A percentile compares a stretch with the other conserved stretches of the same genome.
phyloP scores from a whole-genome alignment of 2,113 vertebrate species.

The Nannobrachium achirus region DNA sequence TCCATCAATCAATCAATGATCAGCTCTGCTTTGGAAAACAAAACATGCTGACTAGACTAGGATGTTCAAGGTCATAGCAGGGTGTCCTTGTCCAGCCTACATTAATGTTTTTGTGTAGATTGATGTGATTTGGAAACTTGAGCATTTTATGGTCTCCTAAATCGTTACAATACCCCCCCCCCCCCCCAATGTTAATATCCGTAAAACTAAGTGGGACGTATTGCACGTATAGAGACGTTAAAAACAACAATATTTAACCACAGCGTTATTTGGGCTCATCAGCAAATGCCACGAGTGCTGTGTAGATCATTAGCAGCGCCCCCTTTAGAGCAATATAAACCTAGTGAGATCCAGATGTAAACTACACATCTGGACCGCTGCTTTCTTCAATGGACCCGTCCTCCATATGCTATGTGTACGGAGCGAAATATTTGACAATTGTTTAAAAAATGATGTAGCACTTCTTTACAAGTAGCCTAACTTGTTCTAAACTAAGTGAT shows the following conservation, averaged over 20 bases:
- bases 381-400: conserved; percentile 44
- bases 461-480: no score
- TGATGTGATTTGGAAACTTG: no score
- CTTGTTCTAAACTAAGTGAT: background rate
- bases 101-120: no score
- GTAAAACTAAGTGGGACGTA: background rate
- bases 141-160: no score
- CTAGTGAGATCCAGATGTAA: conserved; percentile 67
- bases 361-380: conserved; percentile 73
- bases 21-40: no score
- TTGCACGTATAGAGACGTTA: background rate
- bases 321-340: conserved; percentile 40
- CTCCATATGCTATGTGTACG: conserved; percentile 16
- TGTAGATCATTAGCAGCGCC: conserved; percentile 43
- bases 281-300: conserved; percentile 54
- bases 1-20: no score
- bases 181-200: conserved; percentile 12
- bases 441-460: no score
- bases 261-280: conserved; percentile 14
- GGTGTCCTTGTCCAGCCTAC: no score
- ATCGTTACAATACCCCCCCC: no score
- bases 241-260: background rate
- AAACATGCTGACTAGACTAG: no score
- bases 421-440: no score
- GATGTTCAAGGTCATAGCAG: no score